Base-by-base conservation (phyloP, 2,888 invertebrate genomes). In the Rhyacophila evoluta region DNA sequence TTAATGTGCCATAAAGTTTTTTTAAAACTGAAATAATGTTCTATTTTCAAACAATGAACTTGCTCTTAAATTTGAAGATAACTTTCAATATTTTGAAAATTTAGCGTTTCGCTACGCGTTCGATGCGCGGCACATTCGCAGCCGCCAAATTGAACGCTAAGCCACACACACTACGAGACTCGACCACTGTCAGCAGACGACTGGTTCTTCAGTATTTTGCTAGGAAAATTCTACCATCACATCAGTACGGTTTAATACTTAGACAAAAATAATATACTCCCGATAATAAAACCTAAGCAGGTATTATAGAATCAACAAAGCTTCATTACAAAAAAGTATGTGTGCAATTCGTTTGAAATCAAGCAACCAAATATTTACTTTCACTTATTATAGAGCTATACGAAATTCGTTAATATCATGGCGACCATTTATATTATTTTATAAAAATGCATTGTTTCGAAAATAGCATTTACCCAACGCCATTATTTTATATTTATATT, bases 61-160 rank as follows among this genome's bases (percentile, higher is more conserved):
- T 73, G 79, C 33, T 79, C 69, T 69, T 28, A 11, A n/a, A 68
- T 39, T 36, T 12, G 79, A 70, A 73, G 74, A 79, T 69, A 79
- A 79, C 79, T 79, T 79, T 79, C 79, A 79, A 79, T 76, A 79
- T 79, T 76, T 79, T 76, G 79, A 75, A 75, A 75, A 78, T n/a
- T n/a, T n/a, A 69, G 38, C 75, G 71, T 73, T 75, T 75, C 69
- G 79, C 76, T 73, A 79, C 74, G 76, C 79, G 79, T 74, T 72
- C 76, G 75, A 55, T 69, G 79, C 76, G 74, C 79, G 79, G 76
- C 79, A 76, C 79, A 76, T 28, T 33, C 69, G 69, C 29, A 28
- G 69, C 76, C 76, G 79, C 79, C 72, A 19, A 79, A 79, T 68
- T 69, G 38, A 12, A 75, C 79, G 75, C 79, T 72, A 41, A 75